These are phyloP conservation scores for Urocolius indicus DNA, from an alignment of 2,113 vertebrate genomes.

Conservation along the genomic window DNA sequence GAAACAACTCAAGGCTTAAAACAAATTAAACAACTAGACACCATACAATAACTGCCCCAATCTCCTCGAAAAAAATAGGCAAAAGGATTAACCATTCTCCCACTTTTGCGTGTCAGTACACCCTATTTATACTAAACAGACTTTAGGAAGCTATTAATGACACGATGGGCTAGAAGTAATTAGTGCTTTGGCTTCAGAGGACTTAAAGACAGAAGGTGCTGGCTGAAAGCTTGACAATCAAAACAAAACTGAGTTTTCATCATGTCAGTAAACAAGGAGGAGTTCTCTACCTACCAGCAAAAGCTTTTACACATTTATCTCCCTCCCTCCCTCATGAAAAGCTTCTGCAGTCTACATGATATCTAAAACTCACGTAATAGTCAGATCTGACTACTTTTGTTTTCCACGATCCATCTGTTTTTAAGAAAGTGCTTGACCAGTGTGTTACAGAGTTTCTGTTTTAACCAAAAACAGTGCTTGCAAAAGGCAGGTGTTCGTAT, in stretches of 20 bases:
- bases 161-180: neutral
- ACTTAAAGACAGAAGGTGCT: conserved; percentile 1
- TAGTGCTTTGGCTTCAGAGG: conserved; percentile 11
- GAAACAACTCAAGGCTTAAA: neutral
- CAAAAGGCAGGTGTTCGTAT: neutral
- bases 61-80: neutral
- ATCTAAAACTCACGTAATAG: neutral
- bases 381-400: conserved; percentile 19
- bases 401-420: conserved; percentile 35
- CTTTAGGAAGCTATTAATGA: neutral
- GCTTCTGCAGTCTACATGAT: neutral
- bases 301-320: neutral
- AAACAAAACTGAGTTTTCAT: conserved; percentile 44
- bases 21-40: neutral
- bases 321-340: neutral
- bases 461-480: neutral
- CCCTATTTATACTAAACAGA: neutral
- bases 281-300: neutral
- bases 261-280: neutral
- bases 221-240: neutral
- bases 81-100: neutral
- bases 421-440: conserved; percentile 20
- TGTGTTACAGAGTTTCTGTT: conserved; percentile 27
- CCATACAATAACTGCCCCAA: neutral
- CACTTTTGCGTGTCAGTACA: neutral